Evolutionary conservation across 1,140 invertebrate genomes (phyloP).

Genomic region (Galendromus occidentalis): DNA sequence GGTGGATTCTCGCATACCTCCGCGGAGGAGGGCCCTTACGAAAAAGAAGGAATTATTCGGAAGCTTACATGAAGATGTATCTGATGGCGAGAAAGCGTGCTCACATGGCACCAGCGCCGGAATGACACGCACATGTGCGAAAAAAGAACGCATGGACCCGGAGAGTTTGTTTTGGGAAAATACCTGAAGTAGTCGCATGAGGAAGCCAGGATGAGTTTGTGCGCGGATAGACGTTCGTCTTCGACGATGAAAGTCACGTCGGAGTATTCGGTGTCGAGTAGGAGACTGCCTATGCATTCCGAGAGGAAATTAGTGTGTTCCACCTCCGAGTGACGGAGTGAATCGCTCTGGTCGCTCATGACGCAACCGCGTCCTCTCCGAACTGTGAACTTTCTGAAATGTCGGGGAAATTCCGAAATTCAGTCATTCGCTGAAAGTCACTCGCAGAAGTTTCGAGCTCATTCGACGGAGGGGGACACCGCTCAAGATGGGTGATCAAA

Average conservation of each 20-base stretch:
- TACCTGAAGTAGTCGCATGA: slow-evolving; percentile 81
- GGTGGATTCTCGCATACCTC: slow-evolving; percentile 69
- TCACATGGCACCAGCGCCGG: no score
- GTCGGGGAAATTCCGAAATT: no score
- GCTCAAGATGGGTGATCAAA: no score
- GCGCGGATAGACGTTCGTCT: slow-evolving; percentile 56
- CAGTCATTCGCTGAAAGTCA: no score
- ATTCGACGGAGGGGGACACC: no score
- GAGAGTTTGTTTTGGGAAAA: no score
- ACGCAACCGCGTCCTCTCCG: background rate
- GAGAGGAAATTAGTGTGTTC: slow-evolving; percentile 39
- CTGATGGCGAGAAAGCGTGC: no score
- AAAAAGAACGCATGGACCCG: no score
- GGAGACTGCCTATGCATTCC: slow-evolving; percentile 57
- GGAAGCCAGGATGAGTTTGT: slow-evolving; percentile 74
- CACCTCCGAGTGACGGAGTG: slow-evolving; percentile 23
- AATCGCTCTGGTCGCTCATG: slow-evolving; percentile 9
- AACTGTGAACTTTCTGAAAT: no score
- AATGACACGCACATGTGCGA: no score
- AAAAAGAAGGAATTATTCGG: slow-evolving; percentile 17
- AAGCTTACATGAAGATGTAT: no score
- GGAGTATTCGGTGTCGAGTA: slow-evolving; percentile 64
- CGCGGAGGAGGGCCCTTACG: slow-evolving; percentile 54
- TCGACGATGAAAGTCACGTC: slow-evolving; percentile 77
- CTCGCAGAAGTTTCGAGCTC: no score